Evolutionary conservation across 2,888 invertebrate species (phyloP), one percentile per base, ranked within the genome.

Genomic region (Cheilosia vernalis): DNA sequence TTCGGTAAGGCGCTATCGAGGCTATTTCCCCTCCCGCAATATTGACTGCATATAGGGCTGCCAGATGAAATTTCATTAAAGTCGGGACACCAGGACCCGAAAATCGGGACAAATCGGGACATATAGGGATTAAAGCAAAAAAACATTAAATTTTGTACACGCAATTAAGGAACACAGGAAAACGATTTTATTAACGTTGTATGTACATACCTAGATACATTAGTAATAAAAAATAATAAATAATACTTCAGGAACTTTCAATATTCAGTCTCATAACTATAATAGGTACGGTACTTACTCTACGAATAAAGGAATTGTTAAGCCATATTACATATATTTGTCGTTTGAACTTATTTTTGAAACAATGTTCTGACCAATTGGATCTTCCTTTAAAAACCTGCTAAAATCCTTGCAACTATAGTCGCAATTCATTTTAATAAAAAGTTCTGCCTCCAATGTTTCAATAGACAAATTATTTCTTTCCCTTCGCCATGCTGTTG

Each of bases 401-500:
- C 1, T 13, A 44, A 61, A 61, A 15, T 60, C 27, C 24, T 21
- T 27, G 24, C 15, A 60, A 42, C 15, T 42, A 24, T 17, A 56
- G 15, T 56, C 56, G 9, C 44, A 61, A 30, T 44, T 61, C 19
- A 44, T 44, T 42, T 44, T 30, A 44, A 61, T 61, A 30, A 63
- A 27, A 42, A 70, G 49, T 21, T 58, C 60, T 47, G 69, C 58
- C 21, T 67, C 55, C 21, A 67, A 40, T 19, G 53, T 67, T 27
- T 55, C 13, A 19, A 67, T 51, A 17, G 44, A 30, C 44, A 67
- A 55, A 7, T 17, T 47, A 42, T 42, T 67, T 55, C 67, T 49
- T 67, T 67, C 55, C 42, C 19, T 69, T 17, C 47, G 30, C 44
- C 69, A 56, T 56, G 56, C 47, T 53, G 69, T 69, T 30, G 69